Percentiles rank a stretch among this genome's conserved stretches.
Conservation (phyloP, 2,797 vertebrate genomes). For the Cephalopachus bancanus region DNA sequence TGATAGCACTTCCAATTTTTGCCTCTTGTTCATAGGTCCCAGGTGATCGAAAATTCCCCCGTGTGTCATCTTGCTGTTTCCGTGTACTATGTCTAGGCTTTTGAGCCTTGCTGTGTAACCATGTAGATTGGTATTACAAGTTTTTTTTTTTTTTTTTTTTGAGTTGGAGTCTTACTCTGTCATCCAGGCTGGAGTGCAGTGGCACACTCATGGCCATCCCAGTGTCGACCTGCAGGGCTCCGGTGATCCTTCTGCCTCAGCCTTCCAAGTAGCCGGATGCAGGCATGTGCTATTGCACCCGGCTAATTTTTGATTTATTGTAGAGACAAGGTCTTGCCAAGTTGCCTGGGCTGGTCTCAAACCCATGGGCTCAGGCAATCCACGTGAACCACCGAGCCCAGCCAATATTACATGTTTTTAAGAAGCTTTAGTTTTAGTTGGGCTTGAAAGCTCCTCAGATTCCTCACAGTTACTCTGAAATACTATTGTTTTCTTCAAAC, state of each 20-base stretch:
- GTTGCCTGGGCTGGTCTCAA: too few species aligned
- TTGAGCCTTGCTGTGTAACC: neutral
- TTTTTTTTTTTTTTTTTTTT: neutral
- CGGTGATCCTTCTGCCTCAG: too few species aligned
- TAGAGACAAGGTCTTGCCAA: too few species aligned
- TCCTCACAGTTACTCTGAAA: neutral
- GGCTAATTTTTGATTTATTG: too few species aligned
- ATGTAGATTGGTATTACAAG: neutral
- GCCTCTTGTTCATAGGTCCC: neutral
- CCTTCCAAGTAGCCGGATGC: too few species aligned
- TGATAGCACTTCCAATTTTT: neutral
- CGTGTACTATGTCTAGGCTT: neutral
- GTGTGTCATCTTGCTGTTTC: neutral
- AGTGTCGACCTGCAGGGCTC: too few species aligned
- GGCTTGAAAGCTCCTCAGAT: neutral
- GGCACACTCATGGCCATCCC: too few species aligned
- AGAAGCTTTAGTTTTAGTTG: neutral
- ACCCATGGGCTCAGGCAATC: too few species aligned
- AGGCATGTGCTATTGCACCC: too few species aligned
- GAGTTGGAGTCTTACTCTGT: too few species aligned
- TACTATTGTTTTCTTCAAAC: neutral
- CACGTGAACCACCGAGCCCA: too few species aligned
- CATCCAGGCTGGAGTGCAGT: too few species aligned
- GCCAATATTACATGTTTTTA: neutral
- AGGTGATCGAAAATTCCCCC: neutral